Evolutionary conservation across 2,888 invertebrate species (phyloP).

Genomic region (Rhingia rostrata): DNA sequence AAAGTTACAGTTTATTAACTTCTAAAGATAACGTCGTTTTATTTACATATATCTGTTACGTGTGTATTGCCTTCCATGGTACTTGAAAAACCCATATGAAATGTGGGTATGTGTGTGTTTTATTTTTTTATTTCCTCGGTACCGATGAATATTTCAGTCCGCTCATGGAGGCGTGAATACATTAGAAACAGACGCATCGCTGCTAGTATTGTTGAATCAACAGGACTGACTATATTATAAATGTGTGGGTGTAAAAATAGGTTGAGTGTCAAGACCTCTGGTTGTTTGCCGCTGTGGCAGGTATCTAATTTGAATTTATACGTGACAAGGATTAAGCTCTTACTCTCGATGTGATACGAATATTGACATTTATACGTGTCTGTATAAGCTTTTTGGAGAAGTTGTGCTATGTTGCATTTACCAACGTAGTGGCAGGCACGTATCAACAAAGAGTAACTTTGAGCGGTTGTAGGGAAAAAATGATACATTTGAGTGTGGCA

Average conservation of each 20-base stretch:
- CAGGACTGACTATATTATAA: not conserved
- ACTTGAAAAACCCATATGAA: not conserved
- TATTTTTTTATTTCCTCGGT: not conserved
- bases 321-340: slow-evolving; percentile 38
- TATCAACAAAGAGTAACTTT: not conserved
- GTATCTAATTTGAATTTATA: slow-evolving; percentile 40
- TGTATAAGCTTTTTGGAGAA: slow-evolving; percentile 7
- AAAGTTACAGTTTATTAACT: slow-evolving; percentile 37
- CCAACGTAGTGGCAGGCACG: not conserved
- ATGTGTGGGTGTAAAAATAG: not conserved
- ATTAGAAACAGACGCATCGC: slow-evolving; percentile 31
- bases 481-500: no score
- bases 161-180: slow-evolving; percentile 28
- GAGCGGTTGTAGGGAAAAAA: no score
- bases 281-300: slow-evolving; percentile 22
- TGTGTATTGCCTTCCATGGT: not conserved
- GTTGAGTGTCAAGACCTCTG: slow-evolving; percentile 21
- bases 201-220: slow-evolving; percentile 17
- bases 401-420: slow-evolving; percentile 11
- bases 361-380: not conserved
- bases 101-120: not conserved
- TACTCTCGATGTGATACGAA: not conserved
- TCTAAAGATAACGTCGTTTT: slow-evolving; percentile 30
- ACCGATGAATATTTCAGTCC: slow-evolving; percentile 37
- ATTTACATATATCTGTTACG: slow-evolving; percentile 28